Conservation (phyloP, 1,140 invertebrate genomes). For the Stenopsyche tienmushanensis region DNA sequence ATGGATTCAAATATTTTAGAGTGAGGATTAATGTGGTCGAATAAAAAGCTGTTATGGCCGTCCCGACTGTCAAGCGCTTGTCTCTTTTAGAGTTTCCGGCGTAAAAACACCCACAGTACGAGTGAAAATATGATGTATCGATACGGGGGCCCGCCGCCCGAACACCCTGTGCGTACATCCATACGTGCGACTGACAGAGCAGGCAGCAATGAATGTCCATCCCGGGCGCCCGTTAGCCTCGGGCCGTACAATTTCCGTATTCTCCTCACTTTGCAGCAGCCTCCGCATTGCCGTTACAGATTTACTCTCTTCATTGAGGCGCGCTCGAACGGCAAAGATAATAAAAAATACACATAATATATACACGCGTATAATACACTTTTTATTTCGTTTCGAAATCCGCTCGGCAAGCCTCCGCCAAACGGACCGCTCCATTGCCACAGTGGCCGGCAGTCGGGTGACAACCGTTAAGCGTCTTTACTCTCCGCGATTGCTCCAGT, state of each 20-base stretch:
- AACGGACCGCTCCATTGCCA: slow-evolving; percentile 26
- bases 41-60: no score
- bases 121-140: no score
- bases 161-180: background rate
- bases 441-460: slow-evolving; percentile 30
- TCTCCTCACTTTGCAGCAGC: no score
- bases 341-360: no score
- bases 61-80: no score
- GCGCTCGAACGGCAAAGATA: background rate
- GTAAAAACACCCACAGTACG: no score
- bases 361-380: slow-evolving; percentile 7
- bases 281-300: no score
- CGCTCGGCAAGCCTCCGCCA: background rate
- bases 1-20: no score
- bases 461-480: slow-evolving; percentile 32
- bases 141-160: no score
- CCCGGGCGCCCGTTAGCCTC: slow-evolving; percentile 8
- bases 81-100: no score
- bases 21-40: no score
- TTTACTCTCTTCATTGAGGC: slow-evolving; percentile 10
- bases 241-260: slow-evolving; percentile 5
- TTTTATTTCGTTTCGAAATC: slow-evolving; percentile 41
- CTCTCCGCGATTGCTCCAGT: slow-evolving; percentile 20
- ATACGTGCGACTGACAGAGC: background rate
- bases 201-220: no score